phyloP scores from a whole-genome alignment of 2,113 vertebrate species.

The Arvicanthis niloticus region DNA sequence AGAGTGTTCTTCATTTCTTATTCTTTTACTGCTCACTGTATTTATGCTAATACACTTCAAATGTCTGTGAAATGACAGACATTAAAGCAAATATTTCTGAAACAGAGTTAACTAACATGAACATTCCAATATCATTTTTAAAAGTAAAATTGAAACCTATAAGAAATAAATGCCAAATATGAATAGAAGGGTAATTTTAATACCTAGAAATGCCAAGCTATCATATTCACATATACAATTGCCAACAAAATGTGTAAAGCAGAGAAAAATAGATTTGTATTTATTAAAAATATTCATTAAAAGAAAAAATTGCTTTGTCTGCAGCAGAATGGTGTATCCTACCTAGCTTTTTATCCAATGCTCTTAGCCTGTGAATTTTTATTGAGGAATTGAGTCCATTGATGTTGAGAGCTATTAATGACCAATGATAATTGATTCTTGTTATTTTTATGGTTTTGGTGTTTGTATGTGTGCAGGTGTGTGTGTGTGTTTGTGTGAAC shows the following conservation, averaged over 20 bases:
- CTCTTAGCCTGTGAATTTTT: too few species aligned
- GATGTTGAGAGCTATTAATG: too few species aligned
- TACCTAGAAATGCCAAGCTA: neutral
- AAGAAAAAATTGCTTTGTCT: too few species aligned
- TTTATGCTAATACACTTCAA: neutral
- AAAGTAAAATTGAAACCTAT: neutral
- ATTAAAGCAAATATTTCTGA: neutral
- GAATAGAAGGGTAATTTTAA: neutral
- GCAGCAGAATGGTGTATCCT: too few species aligned
- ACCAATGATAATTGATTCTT: too few species aligned
- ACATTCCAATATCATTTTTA: neutral
- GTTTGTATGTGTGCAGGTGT: too few species aligned
- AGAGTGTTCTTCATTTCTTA: neutral
- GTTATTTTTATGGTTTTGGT: too few species aligned
- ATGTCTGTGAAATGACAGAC: neutral
- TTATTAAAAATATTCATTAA: neutral
- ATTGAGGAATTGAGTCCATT: too few species aligned
- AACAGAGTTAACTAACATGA: neutral
- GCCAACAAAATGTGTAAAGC: neutral
- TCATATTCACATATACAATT: neutral
- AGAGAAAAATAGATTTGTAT: neutral
- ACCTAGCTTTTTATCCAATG: too few species aligned
- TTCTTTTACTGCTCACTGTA: neutral
- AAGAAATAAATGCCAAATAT: neutral
- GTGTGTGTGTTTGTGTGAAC: too few species aligned